Evolutionary conservation across 1,140 invertebrate genomes (phyloP).

Genomic region (Hycleus cichorii): DNA sequence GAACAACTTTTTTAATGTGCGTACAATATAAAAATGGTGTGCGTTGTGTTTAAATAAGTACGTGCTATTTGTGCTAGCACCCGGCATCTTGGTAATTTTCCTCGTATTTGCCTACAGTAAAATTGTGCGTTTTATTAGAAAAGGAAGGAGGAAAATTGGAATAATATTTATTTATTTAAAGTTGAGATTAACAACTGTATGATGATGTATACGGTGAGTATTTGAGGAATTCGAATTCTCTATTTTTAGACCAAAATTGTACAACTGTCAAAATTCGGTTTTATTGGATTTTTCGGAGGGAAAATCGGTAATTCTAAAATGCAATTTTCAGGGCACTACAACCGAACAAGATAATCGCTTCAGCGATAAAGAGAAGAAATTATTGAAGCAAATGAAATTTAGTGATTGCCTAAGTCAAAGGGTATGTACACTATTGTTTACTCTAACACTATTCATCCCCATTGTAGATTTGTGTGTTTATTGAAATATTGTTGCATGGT

Average conservation of each 20-base stretch:
- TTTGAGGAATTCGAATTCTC: background rate
- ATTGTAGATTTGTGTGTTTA: slow-evolving; percentile 7
- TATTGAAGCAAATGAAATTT: slow-evolving; percentile 98
- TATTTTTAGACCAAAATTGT: background rate
- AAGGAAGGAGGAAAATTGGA: no score
- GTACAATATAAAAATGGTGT: slow-evolving; percentile 4
- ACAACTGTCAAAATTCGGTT: background rate
- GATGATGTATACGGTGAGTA: slow-evolving; percentile 49
- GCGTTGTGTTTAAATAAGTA: slow-evolving; percentile 4
- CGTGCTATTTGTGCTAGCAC: background rate
- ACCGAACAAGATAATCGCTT: slow-evolving; percentile 98
- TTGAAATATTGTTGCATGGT: slow-evolving; percentile 25
- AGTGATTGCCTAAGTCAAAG: slow-evolving; percentile 83
- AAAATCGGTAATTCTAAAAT: slow-evolving; percentile 5
- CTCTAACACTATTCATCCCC: background rate
- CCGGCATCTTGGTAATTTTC: no score
- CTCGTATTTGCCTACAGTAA: background rate
- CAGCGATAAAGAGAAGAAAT: slow-evolving; percentile 98
- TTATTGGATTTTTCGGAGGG: background rate
- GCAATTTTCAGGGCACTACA: slow-evolving; percentile 77
- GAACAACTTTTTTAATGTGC: background rate
- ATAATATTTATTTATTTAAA: background rate
- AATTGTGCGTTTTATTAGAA: slow-evolving; percentile 1
- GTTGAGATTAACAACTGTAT: slow-evolving; percentile 18
- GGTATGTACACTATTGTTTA: slow-evolving; percentile 47